Conservation (phyloP, 2,113 vertebrate genomes). For the Pterophyllum scalare region DNA sequence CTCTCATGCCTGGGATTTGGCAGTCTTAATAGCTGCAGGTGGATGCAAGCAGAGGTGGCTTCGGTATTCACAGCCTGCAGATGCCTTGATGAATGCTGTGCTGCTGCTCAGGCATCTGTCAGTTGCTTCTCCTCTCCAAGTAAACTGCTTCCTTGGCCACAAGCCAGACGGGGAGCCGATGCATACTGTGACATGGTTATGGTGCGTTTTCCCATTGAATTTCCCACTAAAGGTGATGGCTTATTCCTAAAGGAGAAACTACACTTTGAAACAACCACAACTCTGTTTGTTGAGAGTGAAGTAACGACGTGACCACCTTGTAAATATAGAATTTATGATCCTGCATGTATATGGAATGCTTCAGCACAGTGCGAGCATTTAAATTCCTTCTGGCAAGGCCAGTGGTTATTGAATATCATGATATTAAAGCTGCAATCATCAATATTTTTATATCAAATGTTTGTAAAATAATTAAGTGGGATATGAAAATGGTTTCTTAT, state of each 20-base stretch:
- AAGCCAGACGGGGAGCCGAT: constrained; percentile 31
- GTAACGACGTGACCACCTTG: neutral
- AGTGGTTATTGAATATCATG: neutral
- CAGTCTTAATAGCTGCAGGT: constrained; percentile 62
- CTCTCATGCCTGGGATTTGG: constrained; percentile 56
- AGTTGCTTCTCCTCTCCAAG: constrained; percentile 51
- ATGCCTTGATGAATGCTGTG: constrained; percentile 60
- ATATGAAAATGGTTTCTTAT: neutral
- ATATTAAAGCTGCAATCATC: neutral
- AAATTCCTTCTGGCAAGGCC: neutral
- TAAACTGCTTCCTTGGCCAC: constrained; percentile 52
- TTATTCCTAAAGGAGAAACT: constrained; percentile 1
- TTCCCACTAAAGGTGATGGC: constrained; percentile 5
- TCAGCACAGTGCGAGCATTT: neutral
- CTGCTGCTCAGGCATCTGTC: constrained; percentile 65
- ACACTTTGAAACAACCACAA: neutral
- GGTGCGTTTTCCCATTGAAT: constrained; percentile 18
- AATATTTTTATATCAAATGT: neutral
- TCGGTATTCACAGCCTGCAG: constrained; percentile 45
- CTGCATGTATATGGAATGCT: neutral
- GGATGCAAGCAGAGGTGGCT: constrained; percentile 35
- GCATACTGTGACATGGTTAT: constrained; percentile 10
- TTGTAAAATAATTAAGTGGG: neutral
- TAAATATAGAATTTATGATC: neutral
- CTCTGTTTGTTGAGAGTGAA: neutral